Conservation (phyloP, 2,797 vertebrate genomes). For the Protosalanx chinensis region DNA sequence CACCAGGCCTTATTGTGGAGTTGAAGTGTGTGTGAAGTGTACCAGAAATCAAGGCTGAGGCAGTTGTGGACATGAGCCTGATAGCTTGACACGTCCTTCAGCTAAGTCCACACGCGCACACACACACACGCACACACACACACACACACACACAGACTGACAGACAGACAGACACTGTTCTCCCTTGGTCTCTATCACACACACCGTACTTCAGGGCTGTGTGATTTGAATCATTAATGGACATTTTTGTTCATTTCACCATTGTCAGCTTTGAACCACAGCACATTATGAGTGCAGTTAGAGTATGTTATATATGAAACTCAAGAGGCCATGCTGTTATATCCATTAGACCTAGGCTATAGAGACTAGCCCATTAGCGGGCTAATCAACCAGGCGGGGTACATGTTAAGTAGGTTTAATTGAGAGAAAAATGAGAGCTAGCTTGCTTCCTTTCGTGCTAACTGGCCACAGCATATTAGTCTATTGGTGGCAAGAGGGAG, state of each 20-base stretch:
- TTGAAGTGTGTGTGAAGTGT: neutral
- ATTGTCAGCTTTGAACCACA: neutral
- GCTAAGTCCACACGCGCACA: neutral
- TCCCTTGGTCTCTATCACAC: neutral
- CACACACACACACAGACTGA: neutral
- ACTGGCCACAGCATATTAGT: constrained; percentile 2
- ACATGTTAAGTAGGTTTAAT: constrained; percentile 39
- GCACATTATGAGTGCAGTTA: neutral
- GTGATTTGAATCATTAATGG: neutral
- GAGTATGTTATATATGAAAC: neutral
- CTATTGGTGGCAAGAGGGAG: too few species aligned
- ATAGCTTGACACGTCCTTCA: constrained; percentile 2
- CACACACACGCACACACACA: constrained; percentile 3
- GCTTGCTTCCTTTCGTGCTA: constrained; percentile 5
- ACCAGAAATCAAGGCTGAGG: neutral
- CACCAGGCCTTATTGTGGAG: neutral
- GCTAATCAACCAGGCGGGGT: constrained; percentile 45
- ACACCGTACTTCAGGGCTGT: neutral
- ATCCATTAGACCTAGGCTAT: constrained; percentile 18
- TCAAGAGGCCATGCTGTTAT: constrained; percentile 10
- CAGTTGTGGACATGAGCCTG: constrained; percentile 13
- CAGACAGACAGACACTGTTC: neutral
- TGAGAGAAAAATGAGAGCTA: constrained; percentile 24
- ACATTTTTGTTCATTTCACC: neutral
- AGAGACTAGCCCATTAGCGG: constrained; percentile 47